Base-by-base conservation (phyloP, 1,140 invertebrate species). In the Trichoplusia ni region DNA sequence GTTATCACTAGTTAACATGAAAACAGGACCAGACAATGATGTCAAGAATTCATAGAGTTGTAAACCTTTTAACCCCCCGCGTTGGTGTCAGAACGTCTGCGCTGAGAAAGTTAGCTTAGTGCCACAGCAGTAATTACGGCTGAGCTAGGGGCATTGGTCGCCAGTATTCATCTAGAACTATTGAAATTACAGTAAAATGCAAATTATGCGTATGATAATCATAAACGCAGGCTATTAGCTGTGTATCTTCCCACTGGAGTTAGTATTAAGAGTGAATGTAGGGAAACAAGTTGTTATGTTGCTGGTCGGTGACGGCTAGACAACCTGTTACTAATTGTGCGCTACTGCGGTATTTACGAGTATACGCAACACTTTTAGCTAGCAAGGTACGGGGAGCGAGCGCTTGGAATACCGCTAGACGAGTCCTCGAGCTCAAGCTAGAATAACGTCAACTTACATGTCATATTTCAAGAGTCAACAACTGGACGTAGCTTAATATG, bases 21-120 rank as follows among this genome's bases (percentile, higher is more conserved):
- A 61, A 51, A 56, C 64, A 46, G 49, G 63, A 63, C 31, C 53
- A 35, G 44, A 58, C 38, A 49, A 56, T 25, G 21, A 42, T 59
- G 53, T 63, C 40, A 53, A 62, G 51, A 59, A 14, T 51, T 42
- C 38, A 35, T 27, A 42, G 16, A 31, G 66, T 42, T 58, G 14
- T 63, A 59, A 68, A 68, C 60, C 66, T 68, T 68, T 70, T 53
- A 62, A 58, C 54, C 63, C 51, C 25, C 53, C 61, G 49, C 44
- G 64, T 44, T 47, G 33, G 29, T 70, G 47, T 35, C 40, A 31
- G 35, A 23, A 8, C 31, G 23, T 33, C 35, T 40, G 14, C 6
- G 18, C 44, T 58, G 37, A n/a, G 54, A 58, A 27, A 58, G 35
- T 58, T 7, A 29, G 51, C 25, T 13, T 25, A 53, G 31, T 37